Conservation (phyloP, 2,113 vertebrate genomes). For the Tachysurus fulvidraco region DNA sequence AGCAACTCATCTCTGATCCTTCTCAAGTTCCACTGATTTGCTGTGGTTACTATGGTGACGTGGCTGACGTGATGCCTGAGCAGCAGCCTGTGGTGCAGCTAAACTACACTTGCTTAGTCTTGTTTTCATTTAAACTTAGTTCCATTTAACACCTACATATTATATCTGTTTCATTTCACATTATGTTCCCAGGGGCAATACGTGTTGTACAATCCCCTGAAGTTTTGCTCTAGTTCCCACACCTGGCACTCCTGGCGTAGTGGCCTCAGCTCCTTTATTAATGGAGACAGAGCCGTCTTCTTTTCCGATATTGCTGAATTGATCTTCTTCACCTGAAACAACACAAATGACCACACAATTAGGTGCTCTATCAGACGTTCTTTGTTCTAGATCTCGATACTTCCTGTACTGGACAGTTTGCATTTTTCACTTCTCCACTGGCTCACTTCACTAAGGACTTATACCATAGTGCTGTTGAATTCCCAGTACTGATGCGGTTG, state of each 20-base stretch:
- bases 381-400: neutral
- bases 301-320: slow-evolving; percentile 87
- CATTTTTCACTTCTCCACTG: neutral
- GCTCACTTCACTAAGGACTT: neutral
- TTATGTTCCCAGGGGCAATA: neutral
- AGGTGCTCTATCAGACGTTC: neutral
- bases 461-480: neutral
- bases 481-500: neutral
- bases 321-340: slow-evolving; percentile 86
- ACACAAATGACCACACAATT: slow-evolving; percentile 20
- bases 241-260: slow-evolving; percentile 89
- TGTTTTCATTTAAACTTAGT: neutral
- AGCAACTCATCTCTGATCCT: neutral
- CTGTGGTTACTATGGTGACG: neutral
- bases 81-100: neutral
- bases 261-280: slow-evolving; percentile 91
- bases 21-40: neutral
- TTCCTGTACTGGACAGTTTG: neutral
- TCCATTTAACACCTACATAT: neutral
- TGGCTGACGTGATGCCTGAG: neutral
- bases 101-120: neutral
- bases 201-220: neutral
- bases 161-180: neutral
- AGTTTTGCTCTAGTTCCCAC: slow-evolving; percentile 48
- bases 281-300: slow-evolving; percentile 88